Conservation (phyloP, 1,140 invertebrate species). For the Scaptomyza graminum region DNA sequence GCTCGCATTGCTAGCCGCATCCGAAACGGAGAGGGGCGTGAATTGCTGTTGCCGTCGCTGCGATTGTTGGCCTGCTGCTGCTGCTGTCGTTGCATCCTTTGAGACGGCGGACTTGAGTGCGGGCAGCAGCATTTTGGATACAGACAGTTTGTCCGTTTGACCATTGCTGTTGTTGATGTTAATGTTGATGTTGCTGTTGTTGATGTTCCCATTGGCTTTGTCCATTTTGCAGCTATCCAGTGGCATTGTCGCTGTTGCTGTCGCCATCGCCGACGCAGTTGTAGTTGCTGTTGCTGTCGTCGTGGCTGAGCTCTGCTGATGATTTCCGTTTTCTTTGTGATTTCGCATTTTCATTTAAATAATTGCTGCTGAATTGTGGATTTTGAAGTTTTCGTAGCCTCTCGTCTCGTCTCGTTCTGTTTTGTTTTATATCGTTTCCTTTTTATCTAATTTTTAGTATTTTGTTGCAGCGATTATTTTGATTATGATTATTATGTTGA, state of each 20-base stretch:
- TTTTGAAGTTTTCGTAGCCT: constrained; percentile 45
- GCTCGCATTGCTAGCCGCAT: constrained; percentile 75
- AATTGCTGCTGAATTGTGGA: constrained; percentile 52
- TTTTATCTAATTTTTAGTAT: constrained; percentile 23
- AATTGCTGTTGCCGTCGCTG: constrained; percentile 55
- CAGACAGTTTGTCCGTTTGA: constrained; percentile 44
- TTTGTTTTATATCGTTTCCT: neutral
- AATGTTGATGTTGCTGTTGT: constrained; percentile 21
- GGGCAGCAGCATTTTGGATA: constrained; percentile 46
- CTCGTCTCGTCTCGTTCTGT: constrained; percentile 16
- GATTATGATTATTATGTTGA: constrained; percentile 45
- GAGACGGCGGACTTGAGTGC: constrained; percentile 44
- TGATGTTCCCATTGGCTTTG: constrained; percentile 40
- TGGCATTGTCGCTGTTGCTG: constrained; percentile 26
- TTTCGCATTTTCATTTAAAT: constrained; percentile 77
- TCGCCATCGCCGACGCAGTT: constrained; percentile 24
- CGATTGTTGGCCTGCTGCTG: constrained; percentile 9
- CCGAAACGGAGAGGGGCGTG: constrained; percentile 53
- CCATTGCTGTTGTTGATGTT: constrained; percentile 32
- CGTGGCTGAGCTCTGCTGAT: constrained; percentile 43
- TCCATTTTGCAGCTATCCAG: constrained; percentile 31
- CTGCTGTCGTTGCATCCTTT: constrained; percentile 42
- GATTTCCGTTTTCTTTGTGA: constrained; percentile 77
- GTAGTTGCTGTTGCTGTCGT: constrained; percentile 39
- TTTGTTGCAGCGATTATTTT: constrained; percentile 27